phyloP scores from a whole-genome alignment of 1,140 invertebrate genomes.

The Argopecten irradians region DNA sequence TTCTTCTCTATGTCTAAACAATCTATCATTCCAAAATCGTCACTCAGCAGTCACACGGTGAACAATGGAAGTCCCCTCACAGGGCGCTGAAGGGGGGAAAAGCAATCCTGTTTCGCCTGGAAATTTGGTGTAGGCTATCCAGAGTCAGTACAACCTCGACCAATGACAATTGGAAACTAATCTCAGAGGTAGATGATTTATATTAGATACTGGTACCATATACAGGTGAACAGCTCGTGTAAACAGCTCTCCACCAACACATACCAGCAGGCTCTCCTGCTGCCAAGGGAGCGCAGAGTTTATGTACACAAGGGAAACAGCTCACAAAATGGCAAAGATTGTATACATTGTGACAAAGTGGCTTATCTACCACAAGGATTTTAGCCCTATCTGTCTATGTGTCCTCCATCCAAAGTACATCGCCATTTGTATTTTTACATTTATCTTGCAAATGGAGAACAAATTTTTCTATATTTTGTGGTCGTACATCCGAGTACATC shows the following conservation, averaged over 20 bases:
- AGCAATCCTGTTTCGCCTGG: constrained; percentile 3
- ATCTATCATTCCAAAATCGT: not conserved
- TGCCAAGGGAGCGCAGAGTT: constrained; percentile 5
- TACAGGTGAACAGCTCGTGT: not conserved
- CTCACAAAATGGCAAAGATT: not conserved
- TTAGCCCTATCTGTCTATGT: not conserved
- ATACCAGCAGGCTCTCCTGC: not conserved
- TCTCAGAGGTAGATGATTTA: constrained; percentile 9
- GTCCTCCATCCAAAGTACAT: constrained; percentile 13
- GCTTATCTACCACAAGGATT: not conserved
- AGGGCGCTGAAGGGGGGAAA: not conserved
- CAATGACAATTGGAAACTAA: constrained; percentile 3
- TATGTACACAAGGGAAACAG: not conserved
- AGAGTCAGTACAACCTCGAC: not conserved
- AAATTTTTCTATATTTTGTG: too few relatives aligned
- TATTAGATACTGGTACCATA: not conserved
- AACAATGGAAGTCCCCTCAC: not conserved
- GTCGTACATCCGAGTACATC: too few relatives aligned
- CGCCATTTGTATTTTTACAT: not conserved
- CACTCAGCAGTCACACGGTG: not conserved
- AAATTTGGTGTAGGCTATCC: not conserved
- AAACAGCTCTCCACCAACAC: not conserved
- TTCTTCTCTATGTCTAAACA: not conserved
- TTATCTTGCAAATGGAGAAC: too few relatives aligned
- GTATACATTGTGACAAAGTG: constrained; percentile 10